phyloP scores from a whole-genome alignment of 2,888 invertebrate genomes.

The Pherbina coryleti region DNA sequence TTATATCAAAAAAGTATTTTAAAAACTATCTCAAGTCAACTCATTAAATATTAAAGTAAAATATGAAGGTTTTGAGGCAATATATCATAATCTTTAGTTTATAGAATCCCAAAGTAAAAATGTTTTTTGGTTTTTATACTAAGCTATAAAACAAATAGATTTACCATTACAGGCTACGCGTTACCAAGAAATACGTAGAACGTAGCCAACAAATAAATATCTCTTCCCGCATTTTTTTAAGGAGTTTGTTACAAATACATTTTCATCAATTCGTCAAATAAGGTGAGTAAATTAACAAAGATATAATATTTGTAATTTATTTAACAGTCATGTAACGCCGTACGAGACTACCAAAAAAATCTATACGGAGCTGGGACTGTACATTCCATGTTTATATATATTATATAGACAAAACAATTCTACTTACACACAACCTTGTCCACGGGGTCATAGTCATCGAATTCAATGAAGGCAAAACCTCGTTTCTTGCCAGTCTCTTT shows the following conservation, averaged over 20 bases:
- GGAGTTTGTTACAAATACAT: conserved; percentile 57
- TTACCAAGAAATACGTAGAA: too few relatives aligned
- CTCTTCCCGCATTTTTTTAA: too few relatives aligned
- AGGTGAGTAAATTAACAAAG: conserved; percentile 53
- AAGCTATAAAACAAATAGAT: too few relatives aligned
- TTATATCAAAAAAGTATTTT: too few relatives aligned
- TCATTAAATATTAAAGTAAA: too few relatives aligned
- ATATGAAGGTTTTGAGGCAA: too few relatives aligned
- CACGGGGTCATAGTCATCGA: conserved; percentile 96
- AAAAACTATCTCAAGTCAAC: too few relatives aligned
- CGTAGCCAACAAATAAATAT: too few relatives aligned
- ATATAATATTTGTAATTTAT: conserved; percentile 61
- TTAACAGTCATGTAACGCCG: conserved; percentile 68
- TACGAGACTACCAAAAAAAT: conserved; percentile 56
- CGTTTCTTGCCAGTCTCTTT: conserved; percentile 93
- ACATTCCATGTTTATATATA: neutral
- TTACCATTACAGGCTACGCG: too few relatives aligned
- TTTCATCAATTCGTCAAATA: conserved; percentile 56
- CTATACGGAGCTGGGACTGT: conserved; percentile 68
- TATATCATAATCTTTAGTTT: too few relatives aligned
- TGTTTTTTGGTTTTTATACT: too few relatives aligned
- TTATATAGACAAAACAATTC: neutral
- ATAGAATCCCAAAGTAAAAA: too few relatives aligned
- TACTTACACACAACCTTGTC: conserved; percentile 94
- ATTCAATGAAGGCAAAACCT: conserved; percentile 96